Base-by-base conservation (phyloP, 2,797 vertebrate species). In the Melanitta fusca region DNA sequence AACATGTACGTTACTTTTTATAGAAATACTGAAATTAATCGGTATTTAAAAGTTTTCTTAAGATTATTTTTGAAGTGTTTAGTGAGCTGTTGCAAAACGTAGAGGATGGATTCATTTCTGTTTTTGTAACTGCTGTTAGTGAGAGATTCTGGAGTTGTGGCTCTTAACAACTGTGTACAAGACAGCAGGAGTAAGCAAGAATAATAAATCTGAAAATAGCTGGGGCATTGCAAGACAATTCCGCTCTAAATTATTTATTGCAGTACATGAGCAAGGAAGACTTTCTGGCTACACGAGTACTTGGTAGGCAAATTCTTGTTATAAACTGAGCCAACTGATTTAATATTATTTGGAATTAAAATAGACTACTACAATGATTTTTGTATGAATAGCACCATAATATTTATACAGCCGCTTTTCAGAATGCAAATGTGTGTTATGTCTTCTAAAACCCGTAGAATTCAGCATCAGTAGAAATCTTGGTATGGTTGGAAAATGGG, bases 171-270 rank as follows among this genome's bases (percentile, higher is more conserved):
- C 58, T 39, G 45, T 66, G 6, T 8, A 20, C 18, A 77, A 66
- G 91, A 38, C 34, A 92, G 60, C 74, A 77, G 34, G 53, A 87
- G 25, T 79, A 87, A 91, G 54, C 73, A 79, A 32, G 78, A 93
- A 82, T 82, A 92, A 82, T 82, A 95, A 77, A 87, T 85, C 82
- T 93, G 68, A 68, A 91, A 93, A 80, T 89, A 80, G 80, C 65
- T 66, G 81, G 39, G 72, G 71, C 93, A 89, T 84, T 91, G 69
- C 81, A 84, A 74, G 86, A 61, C 20, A 18, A n/a, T 80, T 83
- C 39, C 19, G 27, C 64, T 85, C 78, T 81, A 71, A 94, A 95
- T 77, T 91, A 91, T 93, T 93, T 89, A 95, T 82, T 80, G 36
- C 1, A 2, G 34, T 77, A 36, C 19, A 3, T 38, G 51, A 95